phyloP scores from a whole-genome alignment of 2,113 vertebrate genomes.

The Lasiurus borealis region DNA sequence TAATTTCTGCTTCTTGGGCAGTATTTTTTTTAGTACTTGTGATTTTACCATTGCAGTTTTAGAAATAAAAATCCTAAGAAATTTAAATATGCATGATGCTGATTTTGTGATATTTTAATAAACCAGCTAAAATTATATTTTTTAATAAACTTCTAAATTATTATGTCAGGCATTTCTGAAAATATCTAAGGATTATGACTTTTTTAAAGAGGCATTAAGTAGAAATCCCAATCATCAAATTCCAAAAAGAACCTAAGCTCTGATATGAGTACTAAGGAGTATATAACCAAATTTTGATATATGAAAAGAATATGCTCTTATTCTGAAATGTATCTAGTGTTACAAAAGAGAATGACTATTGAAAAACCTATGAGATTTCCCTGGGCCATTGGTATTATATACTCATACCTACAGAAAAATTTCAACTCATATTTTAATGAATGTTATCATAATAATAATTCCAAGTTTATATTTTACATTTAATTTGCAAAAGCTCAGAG shows the following conservation, averaged over 20 bases:
- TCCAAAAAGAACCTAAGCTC: neutral
- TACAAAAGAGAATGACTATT: neutral
- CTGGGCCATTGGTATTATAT: neutral
- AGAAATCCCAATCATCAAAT: neutral
- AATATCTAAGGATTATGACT: neutral
- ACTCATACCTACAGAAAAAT: neutral
- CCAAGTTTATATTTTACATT: constrained; percentile 32
- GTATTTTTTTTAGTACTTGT: neutral
- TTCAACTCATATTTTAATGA: constrained; percentile 39
- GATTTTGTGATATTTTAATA: neutral
- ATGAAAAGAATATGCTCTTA: neutral
- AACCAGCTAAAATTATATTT: neutral
- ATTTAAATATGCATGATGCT: constrained; percentile 24
- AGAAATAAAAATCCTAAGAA: neutral
- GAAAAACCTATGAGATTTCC: neutral
- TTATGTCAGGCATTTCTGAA: neutral
- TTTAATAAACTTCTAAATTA: neutral
- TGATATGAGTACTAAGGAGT: neutral
- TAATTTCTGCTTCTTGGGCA: neutral
- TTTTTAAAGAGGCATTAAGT: neutral
- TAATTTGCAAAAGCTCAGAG: neutral
- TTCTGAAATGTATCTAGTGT: neutral
- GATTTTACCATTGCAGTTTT: constrained; percentile 29
- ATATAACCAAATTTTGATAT: neutral
- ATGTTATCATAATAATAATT: constrained; percentile 37